Evolutionary conservation across 2,888 invertebrate species (phyloP).

Genomic region (Leptogaster cylindrica): DNA sequence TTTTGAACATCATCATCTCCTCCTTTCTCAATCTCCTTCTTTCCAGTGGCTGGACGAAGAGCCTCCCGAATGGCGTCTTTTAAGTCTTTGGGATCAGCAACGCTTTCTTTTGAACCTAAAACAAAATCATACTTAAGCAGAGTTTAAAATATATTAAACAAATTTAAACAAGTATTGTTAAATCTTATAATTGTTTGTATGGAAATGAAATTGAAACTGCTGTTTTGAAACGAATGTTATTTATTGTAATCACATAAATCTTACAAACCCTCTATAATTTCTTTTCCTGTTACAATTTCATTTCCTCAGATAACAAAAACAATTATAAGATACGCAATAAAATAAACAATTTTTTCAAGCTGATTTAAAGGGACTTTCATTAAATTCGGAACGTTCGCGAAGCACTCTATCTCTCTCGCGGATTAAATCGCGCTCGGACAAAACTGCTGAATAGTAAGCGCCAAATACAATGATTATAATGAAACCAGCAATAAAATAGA

Average conservation of each 20-base stretch:
- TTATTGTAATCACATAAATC: too few species aligned
- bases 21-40: constrained; percentile 37
- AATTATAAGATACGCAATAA: constrained; percentile 30
- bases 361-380: constrained; percentile 43
- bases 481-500: constrained; percentile 46
- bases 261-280: too few species aligned
- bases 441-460: constrained; percentile 16
- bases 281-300: constrained; percentile 29
- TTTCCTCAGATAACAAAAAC: constrained; percentile 42
- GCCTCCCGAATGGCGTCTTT: constrained; percentile 70
- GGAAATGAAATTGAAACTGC: constrained; percentile 23
- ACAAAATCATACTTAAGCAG: constrained; percentile 46
- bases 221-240: too few species aligned
- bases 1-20: constrained; percentile 40
- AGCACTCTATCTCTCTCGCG: constrained; percentile 43
- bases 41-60: constrained; percentile 54
- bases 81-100: constrained; percentile 66
- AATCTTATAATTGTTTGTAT: constrained; percentile 34
- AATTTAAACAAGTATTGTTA: constrained; percentile 25
- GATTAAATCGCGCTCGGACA: constrained; percentile 26
- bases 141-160: too few species aligned
- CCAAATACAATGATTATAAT: constrained; percentile 32
- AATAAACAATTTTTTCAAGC: constrained; percentile 29
- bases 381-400: constrained; percentile 24
- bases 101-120: constrained; percentile 71